Base-by-base conservation (phyloP, 2,797 vertebrate species). In the Diceros bicornis region DNA sequence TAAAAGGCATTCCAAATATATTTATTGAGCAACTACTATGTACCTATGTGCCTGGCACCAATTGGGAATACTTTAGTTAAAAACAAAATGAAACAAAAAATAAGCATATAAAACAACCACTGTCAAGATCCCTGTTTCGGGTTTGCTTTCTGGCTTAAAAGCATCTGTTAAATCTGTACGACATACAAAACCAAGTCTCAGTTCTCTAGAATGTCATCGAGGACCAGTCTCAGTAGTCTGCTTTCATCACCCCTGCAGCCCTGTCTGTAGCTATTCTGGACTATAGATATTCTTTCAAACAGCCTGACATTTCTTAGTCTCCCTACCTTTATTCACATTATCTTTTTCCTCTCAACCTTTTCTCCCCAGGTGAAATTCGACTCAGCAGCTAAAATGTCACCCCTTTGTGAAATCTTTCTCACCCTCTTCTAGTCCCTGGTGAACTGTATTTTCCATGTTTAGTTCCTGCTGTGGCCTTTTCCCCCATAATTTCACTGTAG, bases 381-480 rank as follows among this genome's bases (percentile, higher is more conserved):
- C 59, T 86, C 20, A 34, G 89, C 61, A 84, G 62, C 59, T 97
- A 59, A 91, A 87, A 83, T 91, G n/a, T 87, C 72, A 74, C 29
- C n/a, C 55, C 23, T 89, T 20, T 77, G 47, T 61, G 55, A 92
- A 12, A 20, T 64, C 74, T 37, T 44, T 47, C 37, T 64, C 6
- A 68, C 25, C n/a, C 34, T 57, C 17, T 16, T 32, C 44, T 71
- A 10, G 57, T 94, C 91, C 66, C 66, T 34, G 10, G 55, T 32
- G 84, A 75, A 86, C 50, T 21, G 4, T 10, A 32, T 84, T 94
- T 96, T 91, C 89, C 86, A 0, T 75, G 64, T 96, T 89, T 82
- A 50, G 44, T 75, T 66, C n/a, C 55, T 68, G 34, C 52, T 29
- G 4, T 61, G 66, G 75, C 21, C 87, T 84, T 7, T 5, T 2